Base-by-base conservation (phyloP, 30 jellyfish, hydroid and myxozoan species). In the Chrysaora quinquecirrha region DNA sequence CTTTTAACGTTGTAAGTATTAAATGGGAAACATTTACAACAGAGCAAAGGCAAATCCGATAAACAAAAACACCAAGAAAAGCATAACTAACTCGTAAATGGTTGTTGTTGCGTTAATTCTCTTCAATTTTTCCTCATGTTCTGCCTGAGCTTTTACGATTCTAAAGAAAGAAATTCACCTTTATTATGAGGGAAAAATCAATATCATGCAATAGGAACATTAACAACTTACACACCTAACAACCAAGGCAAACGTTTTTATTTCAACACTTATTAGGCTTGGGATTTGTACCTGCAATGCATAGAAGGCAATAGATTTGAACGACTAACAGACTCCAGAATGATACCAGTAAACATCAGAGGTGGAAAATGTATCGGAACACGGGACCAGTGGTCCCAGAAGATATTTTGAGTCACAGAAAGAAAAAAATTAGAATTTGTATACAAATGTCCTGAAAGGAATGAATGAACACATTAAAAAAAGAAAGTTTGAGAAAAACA, bases 31-130 rank as follows among this genome's bases (percentile, higher is more conserved):
- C 16, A 43, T 43, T 43, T 43, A 16, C 16, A 43, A 9, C 9
- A 6, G 58, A 43, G 16, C 58, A 43, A 16, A 9, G 16, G 58
- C 9, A 43, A 43, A 43, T 43, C 16, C 58, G 9, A 43, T 43
- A 43, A 43, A 43, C 16, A 16, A 9, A 43, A 43, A 72, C 14
- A 34, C 9, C 3, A 28, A 24, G 35, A 34, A 16, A 30, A 23
- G 47, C 22, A 10, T 1, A 22, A 71, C 94, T 65, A 22, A 86
- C 96, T 86, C 90, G 79, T 86, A 65, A 19, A 86, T 86, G 21
- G 47, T 71, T 48, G 71, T 61, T n/a, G 96, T 38, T n/a, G 96
- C 96, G 27, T 63, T 72, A 25, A 80, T 58, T 34, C 62, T 76
- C 31, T 67, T 50, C 56, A 77, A 19, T 28, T 34, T 65, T 31